phyloP scores from a whole-genome alignment of 2,888 invertebrate genomes.

The Caenorhabditis plicata region DNA sequence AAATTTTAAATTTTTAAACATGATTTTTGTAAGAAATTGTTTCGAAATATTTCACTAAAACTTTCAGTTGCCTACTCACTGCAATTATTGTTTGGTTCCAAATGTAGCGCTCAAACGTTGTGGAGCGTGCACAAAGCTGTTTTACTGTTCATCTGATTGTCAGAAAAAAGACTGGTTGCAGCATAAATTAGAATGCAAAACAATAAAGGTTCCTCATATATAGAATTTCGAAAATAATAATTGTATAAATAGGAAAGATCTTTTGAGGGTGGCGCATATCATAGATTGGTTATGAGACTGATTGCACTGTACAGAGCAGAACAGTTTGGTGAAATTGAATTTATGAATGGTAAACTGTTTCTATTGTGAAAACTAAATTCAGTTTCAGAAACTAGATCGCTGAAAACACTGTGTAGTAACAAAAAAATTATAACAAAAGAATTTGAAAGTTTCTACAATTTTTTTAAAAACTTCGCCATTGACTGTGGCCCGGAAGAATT shows the following conservation, averaged over 20 bases:
- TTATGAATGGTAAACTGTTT: too few species aligned
- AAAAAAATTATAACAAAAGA: too few species aligned
- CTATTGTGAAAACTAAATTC: too few species aligned
- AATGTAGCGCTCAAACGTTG: slow-evolving; percentile 14
- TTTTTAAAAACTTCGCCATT: too few species aligned
- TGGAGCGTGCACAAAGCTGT: slow-evolving; percentile 12
- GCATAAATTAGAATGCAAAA: slow-evolving; percentile 27
- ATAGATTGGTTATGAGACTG: slow-evolving; percentile 23
- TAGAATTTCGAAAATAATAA: not conserved
- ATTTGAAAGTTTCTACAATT: too few species aligned
- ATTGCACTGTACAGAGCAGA: not conserved
- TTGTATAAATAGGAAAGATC: slow-evolving; percentile 2
- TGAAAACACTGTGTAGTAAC: too few species aligned
- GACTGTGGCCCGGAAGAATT: too few species aligned
- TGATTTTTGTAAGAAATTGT: not conserved
- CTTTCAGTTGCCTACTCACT: slow-evolving; percentile 11
- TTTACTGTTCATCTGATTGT: slow-evolving; percentile 27
- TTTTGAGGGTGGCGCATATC: slow-evolving; percentile 5
- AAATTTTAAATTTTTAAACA: not conserved
- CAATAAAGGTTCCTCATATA: slow-evolving; percentile 9
- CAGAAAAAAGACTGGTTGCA: slow-evolving; percentile 22
- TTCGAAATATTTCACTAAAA: not conserved
- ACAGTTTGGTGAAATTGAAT: slow-evolving; percentile 9
- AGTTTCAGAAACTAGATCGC: too few species aligned
- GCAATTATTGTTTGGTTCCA: slow-evolving; percentile 15